These are phyloP conservation scores for Hypercompe scribonia DNA, from an alignment of 2,888 invertebrate species.

Conservation along the genomic window DNA sequence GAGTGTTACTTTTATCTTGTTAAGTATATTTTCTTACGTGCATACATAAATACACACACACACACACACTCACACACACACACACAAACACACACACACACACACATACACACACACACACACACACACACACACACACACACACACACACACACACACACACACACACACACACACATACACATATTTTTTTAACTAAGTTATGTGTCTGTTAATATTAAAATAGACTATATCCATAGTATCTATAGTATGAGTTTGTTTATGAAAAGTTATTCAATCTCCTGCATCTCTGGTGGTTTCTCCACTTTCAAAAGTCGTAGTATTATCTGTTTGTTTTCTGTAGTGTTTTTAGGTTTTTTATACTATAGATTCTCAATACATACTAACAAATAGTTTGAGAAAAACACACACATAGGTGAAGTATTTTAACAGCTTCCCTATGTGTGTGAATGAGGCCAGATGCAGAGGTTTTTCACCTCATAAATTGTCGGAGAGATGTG, in stretches of 20 bases:
- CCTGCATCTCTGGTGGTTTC: background rate
- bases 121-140: too few species aligned
- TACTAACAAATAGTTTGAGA: background rate
- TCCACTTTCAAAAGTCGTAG: background rate
- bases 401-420: background rate
- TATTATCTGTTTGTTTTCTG: background rate
- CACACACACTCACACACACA: too few species aligned
- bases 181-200: too few species aligned
- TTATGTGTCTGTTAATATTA: background rate
- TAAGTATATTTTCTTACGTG: too few species aligned
- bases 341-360: background rate
- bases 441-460: constrained; percentile 12
- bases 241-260: too few species aligned
- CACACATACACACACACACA: too few species aligned
- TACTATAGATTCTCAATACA: background rate
- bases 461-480: constrained; percentile 16
- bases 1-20: too few species aligned
- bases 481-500: constrained; percentile 12
- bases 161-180: too few species aligned
- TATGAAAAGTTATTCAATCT: too few species aligned
- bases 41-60: too few species aligned
- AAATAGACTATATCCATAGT: background rate
- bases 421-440: constrained; percentile 5
- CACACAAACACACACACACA: too few species aligned
- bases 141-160: too few species aligned